phyloP scores from a whole-genome alignment of 2,797 vertebrate species.

The Monodelphis domestica region DNA sequence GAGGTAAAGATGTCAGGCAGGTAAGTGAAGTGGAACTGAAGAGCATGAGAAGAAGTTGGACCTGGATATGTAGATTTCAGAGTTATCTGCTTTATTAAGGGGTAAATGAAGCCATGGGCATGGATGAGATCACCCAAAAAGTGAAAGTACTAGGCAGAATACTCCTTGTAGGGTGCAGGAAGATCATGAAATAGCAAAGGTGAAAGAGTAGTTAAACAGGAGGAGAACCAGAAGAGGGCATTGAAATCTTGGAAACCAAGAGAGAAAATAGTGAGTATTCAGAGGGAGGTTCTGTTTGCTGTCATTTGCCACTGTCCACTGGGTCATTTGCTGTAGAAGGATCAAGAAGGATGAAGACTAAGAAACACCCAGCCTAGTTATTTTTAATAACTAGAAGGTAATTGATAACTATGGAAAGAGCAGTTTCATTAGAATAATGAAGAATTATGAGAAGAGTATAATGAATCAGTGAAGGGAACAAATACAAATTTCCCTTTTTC shows the following conservation, averaged over 20 bases:
- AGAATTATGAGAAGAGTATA: not conserved
- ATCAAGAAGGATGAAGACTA: not conserved
- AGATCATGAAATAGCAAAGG: not conserved
- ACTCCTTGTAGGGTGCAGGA: not conserved
- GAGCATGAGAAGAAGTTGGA: not conserved
- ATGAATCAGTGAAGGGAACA: not conserved
- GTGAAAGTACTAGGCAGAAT: not conserved
- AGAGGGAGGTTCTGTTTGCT: not conserved
- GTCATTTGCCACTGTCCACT: not conserved
- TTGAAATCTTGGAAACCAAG: not conserved
- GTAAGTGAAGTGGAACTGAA: not conserved
- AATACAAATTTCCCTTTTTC: not conserved
- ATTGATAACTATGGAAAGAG: not conserved
- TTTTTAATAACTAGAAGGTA: not conserved
- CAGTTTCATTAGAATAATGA: not conserved
- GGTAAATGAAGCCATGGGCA: not conserved
- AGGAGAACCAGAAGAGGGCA: not conserved
- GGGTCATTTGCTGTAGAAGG: not conserved
- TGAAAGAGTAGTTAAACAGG: too few relatives aligned
- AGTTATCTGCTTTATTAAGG: not conserved
- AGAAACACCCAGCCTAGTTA: too few relatives aligned
- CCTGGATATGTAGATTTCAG: not conserved
- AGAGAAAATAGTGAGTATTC: not conserved
- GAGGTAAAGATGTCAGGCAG: not conserved
- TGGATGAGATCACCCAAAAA: not conserved